phyloP scores from a whole-genome alignment of 1,140 invertebrate genomes.

The Drosophila prosaltans region DNA sequence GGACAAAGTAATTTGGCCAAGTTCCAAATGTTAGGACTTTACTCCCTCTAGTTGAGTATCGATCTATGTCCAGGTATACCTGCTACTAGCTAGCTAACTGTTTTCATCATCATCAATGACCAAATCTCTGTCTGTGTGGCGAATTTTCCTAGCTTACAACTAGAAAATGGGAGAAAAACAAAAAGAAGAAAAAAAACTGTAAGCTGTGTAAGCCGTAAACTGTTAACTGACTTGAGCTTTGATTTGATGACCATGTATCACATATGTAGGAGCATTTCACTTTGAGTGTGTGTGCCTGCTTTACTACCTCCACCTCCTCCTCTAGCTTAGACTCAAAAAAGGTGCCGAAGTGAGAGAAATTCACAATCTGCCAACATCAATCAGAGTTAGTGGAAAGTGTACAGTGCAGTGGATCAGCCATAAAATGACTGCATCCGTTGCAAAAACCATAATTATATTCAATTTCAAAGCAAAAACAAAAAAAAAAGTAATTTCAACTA shows the following conservation, averaged over 20 bases:
- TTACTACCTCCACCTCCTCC: no score
- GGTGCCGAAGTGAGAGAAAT: conserved; percentile 52
- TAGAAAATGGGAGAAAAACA: no score
- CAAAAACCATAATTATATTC: conserved; percentile 71
- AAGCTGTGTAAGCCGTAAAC: neutral
- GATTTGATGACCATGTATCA: conserved; percentile 56
- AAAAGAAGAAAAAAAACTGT: conserved; percentile 7
- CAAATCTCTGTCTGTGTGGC: conserved; percentile 52
- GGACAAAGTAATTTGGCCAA: conserved; percentile 54
- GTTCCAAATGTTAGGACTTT: conserved; percentile 57
- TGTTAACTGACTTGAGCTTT: conserved; percentile 37
- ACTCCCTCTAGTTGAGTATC: neutral
- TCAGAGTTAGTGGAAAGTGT: conserved; percentile 11
- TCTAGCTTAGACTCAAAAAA: conserved; percentile 15
- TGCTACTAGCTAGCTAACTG: neutral
- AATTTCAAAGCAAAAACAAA: conserved; percentile 41
- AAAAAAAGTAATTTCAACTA: neutral
- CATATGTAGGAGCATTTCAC: conserved; percentile 62
- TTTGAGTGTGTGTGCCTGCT: conserved; percentile 38
- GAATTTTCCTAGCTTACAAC: no score
- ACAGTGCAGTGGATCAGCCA: conserved; percentile 31
- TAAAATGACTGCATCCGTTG: conserved; percentile 75
- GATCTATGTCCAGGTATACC: conserved; percentile 28
- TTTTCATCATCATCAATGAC: conserved; percentile 12
- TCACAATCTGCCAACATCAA: conserved; percentile 26